phyloP scores from a whole-genome alignment of 2,888 invertebrate genomes.

The Macrosiphum euphorbiae region DNA sequence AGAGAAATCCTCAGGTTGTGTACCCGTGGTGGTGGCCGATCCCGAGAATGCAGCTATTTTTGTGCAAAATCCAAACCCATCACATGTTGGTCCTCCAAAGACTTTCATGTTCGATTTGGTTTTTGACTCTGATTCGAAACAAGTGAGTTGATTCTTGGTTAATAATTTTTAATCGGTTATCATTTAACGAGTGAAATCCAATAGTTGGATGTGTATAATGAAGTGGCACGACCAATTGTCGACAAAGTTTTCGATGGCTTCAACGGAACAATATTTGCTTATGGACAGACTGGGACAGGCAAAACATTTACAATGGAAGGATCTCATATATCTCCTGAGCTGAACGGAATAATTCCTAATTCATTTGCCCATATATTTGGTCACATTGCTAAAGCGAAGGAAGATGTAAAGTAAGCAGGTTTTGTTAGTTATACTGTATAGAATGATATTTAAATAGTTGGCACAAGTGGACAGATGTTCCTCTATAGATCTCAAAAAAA shows the following conservation, averaged over 20 bases:
- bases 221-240: constrained; percentile 96
- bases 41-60: constrained; percentile 82
- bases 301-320: constrained; percentile 99
- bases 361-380: constrained; percentile 99
- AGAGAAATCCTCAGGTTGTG: constrained; percentile 81
- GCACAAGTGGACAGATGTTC: background rate
- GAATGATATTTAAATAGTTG: background rate
- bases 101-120: constrained; percentile 96
- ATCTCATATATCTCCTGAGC: constrained; percentile 85
- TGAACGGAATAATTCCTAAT: constrained; percentile 97
- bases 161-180: constrained; percentile 50
- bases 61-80: constrained; percentile 77
- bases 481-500: background rate
- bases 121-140: constrained; percentile 87
- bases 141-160: constrained; percentile 73
- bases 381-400: constrained; percentile 93
- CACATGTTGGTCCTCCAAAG: constrained; percentile 80
- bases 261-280: constrained; percentile 93
- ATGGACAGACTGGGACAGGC: constrained; percentile 95
- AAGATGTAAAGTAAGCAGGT: constrained; percentile 84
- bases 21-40: constrained; percentile 83
- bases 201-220: constrained; percentile 93
- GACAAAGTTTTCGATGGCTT: constrained; percentile 97
- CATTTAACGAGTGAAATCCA: constrained; percentile 28
- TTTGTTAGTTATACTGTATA: background rate